Percentiles rank a stretch among this genome's conserved stretches.
Conservation (phyloP, 2,113 vertebrate species). For the Anser cygnoides region DNA sequence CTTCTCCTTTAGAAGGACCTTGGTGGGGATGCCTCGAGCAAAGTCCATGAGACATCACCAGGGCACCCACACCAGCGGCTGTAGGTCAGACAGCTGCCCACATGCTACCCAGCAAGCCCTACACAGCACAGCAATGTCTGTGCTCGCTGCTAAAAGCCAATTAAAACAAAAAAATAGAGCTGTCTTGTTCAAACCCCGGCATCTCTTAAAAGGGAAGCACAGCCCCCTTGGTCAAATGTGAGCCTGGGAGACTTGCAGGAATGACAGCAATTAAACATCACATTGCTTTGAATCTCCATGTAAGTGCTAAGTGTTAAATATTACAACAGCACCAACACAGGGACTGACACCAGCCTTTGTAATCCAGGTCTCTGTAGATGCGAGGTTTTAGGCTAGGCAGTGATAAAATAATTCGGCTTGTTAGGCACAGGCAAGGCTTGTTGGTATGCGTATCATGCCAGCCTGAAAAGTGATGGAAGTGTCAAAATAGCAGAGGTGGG, state of each 20-base stretch:
- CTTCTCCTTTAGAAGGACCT: neutral
- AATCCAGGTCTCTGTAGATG: slow-evolving; percentile 5
- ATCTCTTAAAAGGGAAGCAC: neutral
- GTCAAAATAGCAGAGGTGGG: neutral
- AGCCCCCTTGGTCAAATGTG: slow-evolving; percentile 22
- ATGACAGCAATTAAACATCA: slow-evolving; percentile 29
- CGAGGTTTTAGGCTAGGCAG: neutral
- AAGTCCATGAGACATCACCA: neutral
- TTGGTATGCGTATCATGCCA: slow-evolving; percentile 14
- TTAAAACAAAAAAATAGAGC: neutral
- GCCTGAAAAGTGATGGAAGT: neutral
- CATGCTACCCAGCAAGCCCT: accelerated
- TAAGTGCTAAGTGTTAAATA: slow-evolving; percentile 20
- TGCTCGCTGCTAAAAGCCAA: neutral
- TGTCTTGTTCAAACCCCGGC: neutral
- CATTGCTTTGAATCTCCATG: neutral
- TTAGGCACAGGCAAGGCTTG: slow-evolving; percentile 14
- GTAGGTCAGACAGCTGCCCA: accelerated
- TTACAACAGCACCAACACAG: neutral
- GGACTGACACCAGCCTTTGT: slow-evolving; percentile 36
- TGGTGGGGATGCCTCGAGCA: neutral
- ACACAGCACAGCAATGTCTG: accelerated
- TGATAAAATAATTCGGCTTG: slow-evolving; percentile 26
- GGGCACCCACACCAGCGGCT: neutral
- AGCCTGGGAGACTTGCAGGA: neutral